Base-by-base conservation (phyloP, 2,888 invertebrate species). In the Bombylius discolor region DNA sequence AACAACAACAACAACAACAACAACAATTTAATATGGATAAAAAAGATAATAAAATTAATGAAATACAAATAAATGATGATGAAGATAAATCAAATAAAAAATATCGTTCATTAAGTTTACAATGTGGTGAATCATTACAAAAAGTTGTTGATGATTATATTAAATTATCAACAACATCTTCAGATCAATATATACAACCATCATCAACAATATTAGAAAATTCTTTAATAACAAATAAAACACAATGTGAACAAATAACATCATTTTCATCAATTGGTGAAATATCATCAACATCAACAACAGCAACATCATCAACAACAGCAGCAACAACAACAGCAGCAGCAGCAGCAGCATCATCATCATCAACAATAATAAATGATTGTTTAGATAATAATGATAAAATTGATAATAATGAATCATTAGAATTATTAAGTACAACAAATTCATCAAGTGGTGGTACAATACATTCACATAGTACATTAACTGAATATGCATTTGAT, bases 401-500 rank as follows among this genome's bases (percentile, higher is more conserved):
- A 39, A 39, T 11, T 39, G 39, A 42, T 42, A 42, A 42, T 42
- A 11, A 11, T 42, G 23, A 23, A 23, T 23, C 23, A 42, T 11
- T 42, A 42, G 39, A 42, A 11, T 11, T 42, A 42, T 11, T 42
- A 11, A 42, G 39, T 11, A 42, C 39, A 11, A 42, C 39, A 11
- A 42, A 42, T 11, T 42, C 39, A 42, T 42, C 39, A 11, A 42
- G 39, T 11, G 39, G 39, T 53, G 62, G 57, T 34, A 63, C 60
- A 14, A 55, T 59, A 8, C 60, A 56, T 9, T 60, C 62, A 8
- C 56, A 60, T 33, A 64, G 64, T 47, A 62, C 62, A 34, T 52
- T 62, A 7, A 61, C 64, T 9, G 64, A 62, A 34, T 63, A 62
- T 51, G 62, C 60, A n/a, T 61, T 64, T 53, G 62, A 64, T 56